Base-by-base conservation (phyloP, 2,113 vertebrate genomes). In the Takifugu flavidus region DNA sequence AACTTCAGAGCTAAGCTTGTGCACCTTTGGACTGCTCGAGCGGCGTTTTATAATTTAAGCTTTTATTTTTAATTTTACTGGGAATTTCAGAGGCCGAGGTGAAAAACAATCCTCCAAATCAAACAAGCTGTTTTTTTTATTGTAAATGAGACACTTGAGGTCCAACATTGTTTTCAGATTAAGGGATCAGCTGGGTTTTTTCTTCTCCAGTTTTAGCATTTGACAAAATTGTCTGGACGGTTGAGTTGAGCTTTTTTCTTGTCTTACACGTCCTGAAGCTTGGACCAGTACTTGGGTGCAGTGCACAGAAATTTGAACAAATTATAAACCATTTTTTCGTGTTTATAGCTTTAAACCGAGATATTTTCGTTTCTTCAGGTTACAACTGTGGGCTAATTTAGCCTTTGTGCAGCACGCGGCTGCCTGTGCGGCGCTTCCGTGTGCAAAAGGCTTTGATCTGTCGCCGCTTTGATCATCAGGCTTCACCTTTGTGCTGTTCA, bases 111-210 rank as follows among this genome's bases (percentile, higher is more conserved):
- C 14, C 7, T 47, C 49, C 27, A 60, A 62, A 61, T 68, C 72
- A 4, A 42, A 54, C 75, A 27, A 63, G 80, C 82, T 20, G 20
- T 20, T 67, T 77, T 69, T 68, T 74, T 80, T 67, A 67, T 53
- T 62, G 67, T 77, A 77, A 78, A 52, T 65, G 75, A 85, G 72
- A 80, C 79, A 25, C 65, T 55, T 76, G 45, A 57, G 14, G 58
- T 70, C 47, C 53, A 15, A 64, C 69, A 74, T 70, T 50, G 45
- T 61, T 53, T 82, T 77, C 71, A 79, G 52, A 82, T 60, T 42
- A 56, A 75, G 58, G 69, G 75, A 84, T 87, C 79, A 82, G 75
- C 82, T 55, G 39, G 55, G 67, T 74, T 80, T 81, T 69, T 49
- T 57, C 53, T 39, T 10, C 34, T 10, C 61, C 50, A 8, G 53